A percentile compares a stretch with the other conserved stretches of the same genome.
phyloP scores from a whole-genome alignment of 2,797 vertebrate genomes.

The Austrolebias charrua region DNA sequence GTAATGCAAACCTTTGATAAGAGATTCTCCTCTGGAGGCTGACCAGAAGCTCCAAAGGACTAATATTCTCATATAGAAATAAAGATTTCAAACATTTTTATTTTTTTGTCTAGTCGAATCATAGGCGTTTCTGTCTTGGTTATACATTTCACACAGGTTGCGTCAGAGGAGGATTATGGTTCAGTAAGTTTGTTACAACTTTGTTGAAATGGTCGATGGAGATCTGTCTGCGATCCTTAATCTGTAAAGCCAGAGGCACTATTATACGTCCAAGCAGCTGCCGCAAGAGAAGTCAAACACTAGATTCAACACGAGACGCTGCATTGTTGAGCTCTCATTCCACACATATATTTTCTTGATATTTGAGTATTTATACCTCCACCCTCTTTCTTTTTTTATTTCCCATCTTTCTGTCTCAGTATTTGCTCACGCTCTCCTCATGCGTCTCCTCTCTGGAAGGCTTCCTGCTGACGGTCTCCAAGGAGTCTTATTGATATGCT shows the following conservation, averaged over 20 bases:
- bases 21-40: constrained; percentile 24
- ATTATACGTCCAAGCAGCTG: constrained; percentile 39
- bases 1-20: constrained; percentile 23
- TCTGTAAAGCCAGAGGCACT: constrained; percentile 32
- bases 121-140: constrained; percentile 37
- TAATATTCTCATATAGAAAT: constrained; percentile 21
- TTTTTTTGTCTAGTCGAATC: constrained; percentile 16
- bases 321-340: constrained; percentile 52
- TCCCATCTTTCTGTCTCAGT: constrained; percentile 24
- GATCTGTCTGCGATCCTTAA: constrained; percentile 44
- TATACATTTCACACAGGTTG: constrained; percentile 62
- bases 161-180: constrained; percentile 57
- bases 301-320: constrained; percentile 14
- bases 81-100: constrained; percentile 16
- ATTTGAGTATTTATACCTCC: constrained; percentile 36
- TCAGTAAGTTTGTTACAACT: constrained; percentile 40
- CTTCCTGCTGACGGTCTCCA: constrained; percentile 73
- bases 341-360: constrained; percentile 30
- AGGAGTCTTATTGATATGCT: constrained; percentile 78
- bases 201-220: constrained; percentile 34
- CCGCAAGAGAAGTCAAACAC: constrained; percentile 19
- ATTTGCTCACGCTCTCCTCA: constrained; percentile 34
- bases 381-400: constrained; percentile 5
- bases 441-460: constrained; percentile 65
- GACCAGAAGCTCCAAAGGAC: constrained; percentile 15